Percentiles rank a stretch among this genome's conserved stretches.
phyloP scores from a whole-genome alignment of 92 coral and sea anemone genomes.

The Anthopleura xanthogrammica region DNA sequence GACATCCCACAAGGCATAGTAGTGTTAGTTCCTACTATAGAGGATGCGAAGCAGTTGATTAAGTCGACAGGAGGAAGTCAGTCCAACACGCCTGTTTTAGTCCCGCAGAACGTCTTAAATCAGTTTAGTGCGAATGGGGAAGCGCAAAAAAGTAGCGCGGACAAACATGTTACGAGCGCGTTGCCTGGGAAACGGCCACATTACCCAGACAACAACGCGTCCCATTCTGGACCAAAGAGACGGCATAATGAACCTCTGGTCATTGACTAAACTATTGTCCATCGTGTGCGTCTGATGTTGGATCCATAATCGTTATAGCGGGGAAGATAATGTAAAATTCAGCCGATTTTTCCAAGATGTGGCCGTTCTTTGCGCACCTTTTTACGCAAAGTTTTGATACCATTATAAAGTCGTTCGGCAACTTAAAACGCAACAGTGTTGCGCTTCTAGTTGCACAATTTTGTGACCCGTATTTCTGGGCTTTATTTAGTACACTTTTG shows the following conservation, averaged over 20 bases:
- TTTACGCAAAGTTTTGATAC: no score
- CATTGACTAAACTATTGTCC: slow-evolving; percentile 5
- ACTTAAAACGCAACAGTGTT: no score
- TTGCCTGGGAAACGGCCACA: slow-evolving; percentile 32
- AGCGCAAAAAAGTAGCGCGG: slow-evolving; percentile 6
- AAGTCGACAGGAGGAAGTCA: slow-evolving; percentile 71
- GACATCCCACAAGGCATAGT: slow-evolving; percentile 83
- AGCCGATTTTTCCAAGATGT: no score
- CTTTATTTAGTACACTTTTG: no score
- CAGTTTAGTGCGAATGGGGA: slow-evolving; percentile 35
- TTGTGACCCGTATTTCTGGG: no score
- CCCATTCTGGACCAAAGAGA: slow-evolving; percentile 22
- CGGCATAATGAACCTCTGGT: slow-evolving; percentile 19
- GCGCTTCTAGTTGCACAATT: no score
- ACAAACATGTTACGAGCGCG: slow-evolving; percentile 4
- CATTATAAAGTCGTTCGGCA: no score
- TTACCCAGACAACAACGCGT: slow-evolving; percentile 6
- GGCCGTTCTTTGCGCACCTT: neutral
- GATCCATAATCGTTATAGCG: neutral
- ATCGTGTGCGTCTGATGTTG: neutral
- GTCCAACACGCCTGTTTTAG: slow-evolving; percentile 76
- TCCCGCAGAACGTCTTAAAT: slow-evolving; percentile 69
- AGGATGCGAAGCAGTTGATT: slow-evolving; percentile 78
- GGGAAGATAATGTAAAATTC: neutral
- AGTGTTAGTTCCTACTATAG: slow-evolving; percentile 91